Evolutionary conservation across 2,888 invertebrate species (phyloP).

Genomic region (Zaprionus lineosus): DNA sequence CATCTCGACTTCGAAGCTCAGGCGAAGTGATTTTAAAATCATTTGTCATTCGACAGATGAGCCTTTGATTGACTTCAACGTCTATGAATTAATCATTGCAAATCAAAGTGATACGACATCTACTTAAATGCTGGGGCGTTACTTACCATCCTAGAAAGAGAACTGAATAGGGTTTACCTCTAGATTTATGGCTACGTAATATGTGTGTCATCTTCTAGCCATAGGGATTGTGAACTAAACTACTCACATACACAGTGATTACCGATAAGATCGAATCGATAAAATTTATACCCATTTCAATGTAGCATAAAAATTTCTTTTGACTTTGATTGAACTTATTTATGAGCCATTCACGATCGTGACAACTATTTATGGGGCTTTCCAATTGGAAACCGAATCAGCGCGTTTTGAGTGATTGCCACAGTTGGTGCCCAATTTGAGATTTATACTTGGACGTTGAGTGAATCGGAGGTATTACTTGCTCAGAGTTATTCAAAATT

Average conservation of each 20-base stretch:
- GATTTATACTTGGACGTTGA: conserved; percentile 61
- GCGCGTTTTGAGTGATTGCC: conserved; percentile 69
- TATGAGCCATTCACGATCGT: conserved; percentile 38
- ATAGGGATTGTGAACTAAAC: too few relatives aligned
- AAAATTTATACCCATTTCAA: conserved; percentile 33
- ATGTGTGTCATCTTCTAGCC: too few relatives aligned
- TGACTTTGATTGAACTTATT: conserved; percentile 74
- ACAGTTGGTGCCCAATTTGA: conserved; percentile 63
- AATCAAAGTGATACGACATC: not conserved
- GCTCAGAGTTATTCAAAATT: too few relatives aligned
- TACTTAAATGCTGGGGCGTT: not conserved
- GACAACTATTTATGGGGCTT: conserved; percentile 53
- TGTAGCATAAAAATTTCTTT: conserved; percentile 60
- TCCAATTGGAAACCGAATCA: conserved; percentile 64
- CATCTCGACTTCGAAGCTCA: too few relatives aligned
- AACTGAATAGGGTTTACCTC: too few relatives aligned
- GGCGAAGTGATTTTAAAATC: conserved; percentile 79
- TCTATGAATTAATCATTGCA: conserved; percentile 48
- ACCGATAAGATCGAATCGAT: conserved; percentile 63
- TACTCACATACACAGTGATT: conserved; percentile 65
- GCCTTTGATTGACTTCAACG: conserved; percentile 76
- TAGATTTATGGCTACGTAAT: too few relatives aligned
- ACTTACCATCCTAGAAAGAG: too few relatives aligned
- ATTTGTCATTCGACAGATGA: conserved; percentile 80
- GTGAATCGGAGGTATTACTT: conserved; percentile 8